Evolutionary conservation across 2,113 vertebrate genomes (phyloP).

Genomic region (Melanocharis versteri): DNA sequence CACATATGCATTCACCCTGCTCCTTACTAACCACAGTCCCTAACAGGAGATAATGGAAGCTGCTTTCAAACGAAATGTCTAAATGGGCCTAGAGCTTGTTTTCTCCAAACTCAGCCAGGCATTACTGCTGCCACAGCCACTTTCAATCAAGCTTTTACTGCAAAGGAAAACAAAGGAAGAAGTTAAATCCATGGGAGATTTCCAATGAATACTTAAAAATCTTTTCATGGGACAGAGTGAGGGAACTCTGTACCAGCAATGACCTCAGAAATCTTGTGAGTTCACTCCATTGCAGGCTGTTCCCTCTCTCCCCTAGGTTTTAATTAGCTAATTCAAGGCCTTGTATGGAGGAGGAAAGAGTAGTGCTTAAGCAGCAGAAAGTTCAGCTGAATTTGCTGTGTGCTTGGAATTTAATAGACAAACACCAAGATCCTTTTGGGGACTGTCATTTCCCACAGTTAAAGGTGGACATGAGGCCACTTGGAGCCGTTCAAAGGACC

Average conservation of each 20-base stretch:
- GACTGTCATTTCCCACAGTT: neutral
- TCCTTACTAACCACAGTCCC: conserved; percentile 11
- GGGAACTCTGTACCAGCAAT: conserved; percentile 50
- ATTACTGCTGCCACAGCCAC: conserved; percentile 80
- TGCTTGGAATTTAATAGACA: conserved; percentile 14
- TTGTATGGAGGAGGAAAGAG: conserved; percentile 26
- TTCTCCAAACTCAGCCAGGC: conserved; percentile 80
- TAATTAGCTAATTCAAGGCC: conserved; percentile 56
- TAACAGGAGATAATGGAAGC: conserved; percentile 66
- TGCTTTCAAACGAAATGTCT: conserved; percentile 68
- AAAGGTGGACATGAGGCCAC: neutral
- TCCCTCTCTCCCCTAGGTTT: conserved; percentile 3
- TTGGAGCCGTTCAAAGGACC: neutral
- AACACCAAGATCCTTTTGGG: neutral
- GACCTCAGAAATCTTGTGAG: conserved; percentile 56
- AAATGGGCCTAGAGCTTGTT: conserved; percentile 72
- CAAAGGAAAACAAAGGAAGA: conserved; percentile 77
- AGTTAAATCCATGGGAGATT: conserved; percentile 75
- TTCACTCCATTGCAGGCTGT: conserved; percentile 6
- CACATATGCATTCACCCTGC: neutral
- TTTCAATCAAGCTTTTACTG: conserved; percentile 84
- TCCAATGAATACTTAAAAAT: conserved; percentile 72
- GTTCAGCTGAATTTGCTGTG: conserved; percentile 15
- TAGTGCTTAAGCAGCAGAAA: conserved; percentile 54
- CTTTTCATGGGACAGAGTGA: conserved; percentile 62